Conservation (phyloP, 2,113 vertebrate species). For the Dipodomys merriami region DNA sequence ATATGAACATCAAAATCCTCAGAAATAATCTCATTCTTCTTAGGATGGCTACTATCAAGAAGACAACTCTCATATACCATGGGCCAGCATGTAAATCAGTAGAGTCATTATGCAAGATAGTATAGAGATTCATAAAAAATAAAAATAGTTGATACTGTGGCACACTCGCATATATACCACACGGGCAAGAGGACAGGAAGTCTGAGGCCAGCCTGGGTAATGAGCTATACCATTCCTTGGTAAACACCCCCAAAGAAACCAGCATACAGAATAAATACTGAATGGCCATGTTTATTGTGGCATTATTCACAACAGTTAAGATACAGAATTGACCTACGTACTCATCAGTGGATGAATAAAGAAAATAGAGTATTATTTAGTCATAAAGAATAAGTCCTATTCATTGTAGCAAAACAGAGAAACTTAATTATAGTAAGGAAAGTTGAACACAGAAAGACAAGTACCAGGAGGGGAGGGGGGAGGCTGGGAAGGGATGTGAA, state of each 20-base stretch:
- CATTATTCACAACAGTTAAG: background rate
- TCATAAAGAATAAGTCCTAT: background rate
- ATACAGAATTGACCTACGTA: background rate
- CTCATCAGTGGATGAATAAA: background rate
- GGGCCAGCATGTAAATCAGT: background rate
- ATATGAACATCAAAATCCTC: background rate
- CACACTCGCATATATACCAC: no score
- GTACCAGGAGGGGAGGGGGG: no score
- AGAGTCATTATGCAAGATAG: background rate
- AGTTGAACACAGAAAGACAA: background rate
- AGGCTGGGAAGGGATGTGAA: no score
- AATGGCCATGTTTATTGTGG: background rate
- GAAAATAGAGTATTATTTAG: background rate
- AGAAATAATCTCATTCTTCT: background rate
- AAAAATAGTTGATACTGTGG: no score
- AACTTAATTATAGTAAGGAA: background rate
- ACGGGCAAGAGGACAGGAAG: no score
- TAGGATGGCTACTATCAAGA: background rate
- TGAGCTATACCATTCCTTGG: background rate
- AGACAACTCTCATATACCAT: background rate
- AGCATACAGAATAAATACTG: background rate
- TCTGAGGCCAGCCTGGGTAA: no score
- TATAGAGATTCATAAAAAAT: no score
- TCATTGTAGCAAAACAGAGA: background rate
- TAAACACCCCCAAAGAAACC: background rate